Evolutionary conservation across 1,140 invertebrate genomes (phyloP), one percentile per base, ranked within the genome.

Genomic region (Nasonia giraulti): DNA sequence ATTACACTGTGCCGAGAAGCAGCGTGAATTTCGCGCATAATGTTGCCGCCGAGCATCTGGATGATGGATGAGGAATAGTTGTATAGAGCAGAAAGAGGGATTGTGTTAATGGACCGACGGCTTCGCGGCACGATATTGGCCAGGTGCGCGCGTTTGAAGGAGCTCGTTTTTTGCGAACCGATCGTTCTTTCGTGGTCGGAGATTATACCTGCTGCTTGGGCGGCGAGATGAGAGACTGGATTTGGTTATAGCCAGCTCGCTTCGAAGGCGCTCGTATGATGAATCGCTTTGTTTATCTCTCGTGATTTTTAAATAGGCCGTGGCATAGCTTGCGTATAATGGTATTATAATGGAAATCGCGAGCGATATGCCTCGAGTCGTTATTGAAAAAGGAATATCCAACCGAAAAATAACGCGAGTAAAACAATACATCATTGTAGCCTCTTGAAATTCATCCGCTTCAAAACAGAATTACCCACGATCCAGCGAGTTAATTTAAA

Each of bases 381-480:
- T 62, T 62, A 62, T 50, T 50, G 5, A 62, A 7, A 62, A n/a
- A 27, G 27, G 27, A n/a, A 6, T 44, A 44, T 44, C 8, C 0
- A 44, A 44, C 8, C 40, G 5, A 44, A 44, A 44, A 44, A 44
- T 44, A 44, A 44, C 7, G 40, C 40, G 40, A 44, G 40, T 44
- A 44, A 44, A 44, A 44, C 40, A 44, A 44, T 44, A 44, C 37
- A 40, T 40, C 37, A 44, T 44, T 44, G 5, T 37, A 62, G 55
- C 74, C 27, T 69, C 75, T 78, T 83, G 71, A 83, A 83, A 83
- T 83, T 68, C 75, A 84, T 84, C 73, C 17, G 10, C 12, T 84
- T 79, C 17, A 37, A 50, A 66, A 84, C 31, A 62, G 31, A 37
- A 78, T 74, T 74, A 80, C 23, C 31, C 31, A 7, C 11, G 3